These are phyloP conservation scores for Pyrrhosoma nymphula DNA, from an alignment of 2,888 invertebrate genomes.

Conservation along the genomic window DNA sequence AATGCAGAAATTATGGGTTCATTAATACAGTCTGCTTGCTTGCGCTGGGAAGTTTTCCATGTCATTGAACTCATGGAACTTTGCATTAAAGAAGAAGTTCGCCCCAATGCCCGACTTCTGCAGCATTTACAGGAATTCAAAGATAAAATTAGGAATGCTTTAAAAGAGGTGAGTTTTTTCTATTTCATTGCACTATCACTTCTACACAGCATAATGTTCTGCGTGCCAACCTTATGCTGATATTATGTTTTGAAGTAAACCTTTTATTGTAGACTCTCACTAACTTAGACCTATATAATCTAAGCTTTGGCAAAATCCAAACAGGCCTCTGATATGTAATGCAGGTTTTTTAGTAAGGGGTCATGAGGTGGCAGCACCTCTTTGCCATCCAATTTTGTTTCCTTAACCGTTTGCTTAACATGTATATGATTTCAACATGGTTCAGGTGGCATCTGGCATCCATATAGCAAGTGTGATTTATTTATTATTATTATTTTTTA, in stretches of 20 bases:
- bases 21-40: conserved; percentile 84
- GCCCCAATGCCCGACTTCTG: conserved; percentile 83
- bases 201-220: neutral
- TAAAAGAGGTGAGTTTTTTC: conserved; percentile 76
- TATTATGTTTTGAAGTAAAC: neutral
- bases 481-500: too few relatives aligned
- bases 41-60: conserved; percentile 83
- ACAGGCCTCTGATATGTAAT: too few relatives aligned
- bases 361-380: too few relatives aligned
- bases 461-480: too few relatives aligned
- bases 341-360: too few relatives aligned
- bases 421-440: too few relatives aligned
- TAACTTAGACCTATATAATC: too few relatives aligned
- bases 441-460: too few relatives aligned
- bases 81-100: conserved; percentile 82
- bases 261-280: too few relatives aligned
- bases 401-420: too few relatives aligned
- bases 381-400: too few relatives aligned
- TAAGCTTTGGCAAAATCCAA: too few relatives aligned
- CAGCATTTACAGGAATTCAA: conserved; percentile 83
- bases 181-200: neutral
- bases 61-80: conserved; percentile 85
- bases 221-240: neutral
- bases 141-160: conserved; percentile 78
- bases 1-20: conserved; percentile 88